phyloP scores from a whole-genome alignment of 2,113 vertebrate genomes.

The Thamnaconus septentrionalis region DNA sequence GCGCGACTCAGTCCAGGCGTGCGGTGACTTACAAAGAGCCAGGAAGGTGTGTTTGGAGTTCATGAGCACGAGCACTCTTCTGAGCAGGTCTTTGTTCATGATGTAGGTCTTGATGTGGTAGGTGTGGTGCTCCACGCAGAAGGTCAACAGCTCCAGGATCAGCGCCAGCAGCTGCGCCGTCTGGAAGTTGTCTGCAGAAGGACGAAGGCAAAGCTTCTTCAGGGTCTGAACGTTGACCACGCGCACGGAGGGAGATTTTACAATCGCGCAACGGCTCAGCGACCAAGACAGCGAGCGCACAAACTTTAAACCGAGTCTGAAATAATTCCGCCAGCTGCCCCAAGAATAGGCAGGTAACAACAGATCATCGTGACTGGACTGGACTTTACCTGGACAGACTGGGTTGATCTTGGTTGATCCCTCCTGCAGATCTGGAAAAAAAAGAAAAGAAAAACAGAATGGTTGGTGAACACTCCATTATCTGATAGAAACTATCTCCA shows the following conservation, averaged over 20 bases:
- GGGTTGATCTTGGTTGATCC: conserved; percentile 85
- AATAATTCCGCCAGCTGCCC: background rate
- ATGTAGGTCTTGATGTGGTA: conserved; percentile 99
- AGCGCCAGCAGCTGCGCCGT: conserved; percentile 95
- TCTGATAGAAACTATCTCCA: background rate
- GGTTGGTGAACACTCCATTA: background rate
- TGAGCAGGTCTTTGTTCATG: conserved; percentile 97
- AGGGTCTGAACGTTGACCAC: no score
- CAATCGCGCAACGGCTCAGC: no score
- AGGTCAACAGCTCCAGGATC: conserved; percentile 94
- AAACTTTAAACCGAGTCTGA: no score
- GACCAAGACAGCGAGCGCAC: no score
- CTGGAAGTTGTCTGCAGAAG: conserved; percentile 90
- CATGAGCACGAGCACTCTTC: conserved; percentile 96
- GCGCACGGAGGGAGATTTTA: no score
- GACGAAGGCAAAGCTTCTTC: no score
- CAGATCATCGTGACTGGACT: background rate
- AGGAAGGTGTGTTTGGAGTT: conserved; percentile 98
- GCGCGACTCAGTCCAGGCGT: background rate
- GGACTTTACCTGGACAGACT: conserved; percentile 86
- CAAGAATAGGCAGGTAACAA: no score
- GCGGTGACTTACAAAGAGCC: conserved; percentile 90
- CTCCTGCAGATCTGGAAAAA: conserved; percentile 82
- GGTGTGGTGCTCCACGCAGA: conserved; percentile 96
- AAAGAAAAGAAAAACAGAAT: background rate